Conservation (phyloP, 2,113 vertebrate genomes). For the Erythrolamprus reginae region DNA sequence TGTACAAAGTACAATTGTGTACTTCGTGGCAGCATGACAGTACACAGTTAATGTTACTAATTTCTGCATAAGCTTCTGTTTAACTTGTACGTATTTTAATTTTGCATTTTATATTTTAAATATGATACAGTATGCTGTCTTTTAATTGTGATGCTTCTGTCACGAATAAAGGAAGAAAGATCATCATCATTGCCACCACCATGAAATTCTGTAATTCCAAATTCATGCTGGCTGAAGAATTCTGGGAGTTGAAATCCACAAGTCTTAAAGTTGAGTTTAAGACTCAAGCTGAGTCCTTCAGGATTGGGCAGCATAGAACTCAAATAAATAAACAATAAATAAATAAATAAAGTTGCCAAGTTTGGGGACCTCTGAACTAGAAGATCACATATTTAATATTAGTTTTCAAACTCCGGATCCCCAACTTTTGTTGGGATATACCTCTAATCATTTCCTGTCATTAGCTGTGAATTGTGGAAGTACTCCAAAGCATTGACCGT, state of each 20-base stretch:
- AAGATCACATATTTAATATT: not conserved
- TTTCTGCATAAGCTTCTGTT: not conserved
- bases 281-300: no score
- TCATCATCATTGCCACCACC: not conserved
- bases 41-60: not conserved
- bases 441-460: not conserved
- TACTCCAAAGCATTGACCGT: not conserved
- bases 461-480: not conserved
- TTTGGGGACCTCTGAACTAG: no score
- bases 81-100: not conserved
- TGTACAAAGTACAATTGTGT: no score
- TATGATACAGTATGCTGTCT: not conserved
- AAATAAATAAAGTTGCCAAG: no score
- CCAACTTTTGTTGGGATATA: not conserved
- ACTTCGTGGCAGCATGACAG: not conserved
- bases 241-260: no score
- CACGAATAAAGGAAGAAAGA: not conserved
- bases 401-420: not conserved
- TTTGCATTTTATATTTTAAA: not conserved
- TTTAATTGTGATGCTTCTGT: not conserved
- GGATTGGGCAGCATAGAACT: no score
- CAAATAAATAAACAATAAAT: no score
- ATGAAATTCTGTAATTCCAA: not conserved
- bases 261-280: no score
- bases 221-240: no score